Evolutionary conservation across 2,113 vertebrate species (phyloP), one percentile per base, ranked within the genome.

Genomic region (Microcebus tavaratra): DNA sequence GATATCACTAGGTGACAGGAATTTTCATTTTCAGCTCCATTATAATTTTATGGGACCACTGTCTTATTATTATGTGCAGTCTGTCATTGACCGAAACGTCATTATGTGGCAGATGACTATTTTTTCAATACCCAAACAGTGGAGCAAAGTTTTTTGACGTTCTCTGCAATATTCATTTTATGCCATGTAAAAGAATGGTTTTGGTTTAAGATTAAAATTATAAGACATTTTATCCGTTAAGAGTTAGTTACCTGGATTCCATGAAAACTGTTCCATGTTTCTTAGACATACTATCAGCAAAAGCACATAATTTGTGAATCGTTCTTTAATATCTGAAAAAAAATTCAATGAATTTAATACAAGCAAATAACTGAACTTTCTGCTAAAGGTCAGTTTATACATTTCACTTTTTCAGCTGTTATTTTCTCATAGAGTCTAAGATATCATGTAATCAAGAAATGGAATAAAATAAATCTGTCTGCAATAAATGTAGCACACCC

Each of bases 251-350:
- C 99, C 99, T 98, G 99, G 99, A 97, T 99, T 99, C 99, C 99
- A 99, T 14, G 99, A 99, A 97, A 99, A 99, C 98, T 99, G 99
- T 96, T 99, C 99, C 99, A 99, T 99, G 97, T 99, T 99, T 98
- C 99, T 99, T 96, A 99, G 98, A 98, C 99, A 99, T n/a, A 99
- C 99, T 81, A 99, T 99, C 92, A 99, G 98, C 55, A 99, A 98
- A 85, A 99, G 98, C 73, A 99, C 99, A 0, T 99, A 99, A 98
- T 99, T 99, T 89, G 99, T 99, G 98, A 99, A 99, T 70, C 99
- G 98, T 96, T 99, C 99, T 97, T 99, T 99, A 98, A 99, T 99
- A 98, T 99, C 99, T 99, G 25, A 98, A 98, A 91, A 88, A 29
- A 96, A 57, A 91, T 13, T 20, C 31, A 84, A 95, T 55, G 5